Conservation (phyloP, 2,113 vertebrate species). For the Lagenorhynchus albirostris region DNA sequence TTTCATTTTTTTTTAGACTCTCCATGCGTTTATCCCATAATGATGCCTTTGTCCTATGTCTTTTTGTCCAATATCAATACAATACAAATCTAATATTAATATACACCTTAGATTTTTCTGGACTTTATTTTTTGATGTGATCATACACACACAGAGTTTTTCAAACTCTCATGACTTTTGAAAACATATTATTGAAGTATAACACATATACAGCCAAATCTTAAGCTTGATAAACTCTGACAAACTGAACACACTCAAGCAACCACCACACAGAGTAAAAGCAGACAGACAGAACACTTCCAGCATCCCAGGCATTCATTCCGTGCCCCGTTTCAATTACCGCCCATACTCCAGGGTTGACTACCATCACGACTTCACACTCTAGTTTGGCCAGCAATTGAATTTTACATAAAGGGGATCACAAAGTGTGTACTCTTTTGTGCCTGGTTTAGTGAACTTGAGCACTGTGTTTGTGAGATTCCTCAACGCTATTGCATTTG, state of each 20-base stretch:
- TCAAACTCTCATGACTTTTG: background rate
- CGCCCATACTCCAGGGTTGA: background rate
- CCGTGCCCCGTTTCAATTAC: accelerated
- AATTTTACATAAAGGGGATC: background rate
- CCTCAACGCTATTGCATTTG: background rate
- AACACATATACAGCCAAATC: background rate
- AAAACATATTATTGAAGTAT: background rate
- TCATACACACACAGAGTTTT: background rate
- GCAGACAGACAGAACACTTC: background rate
- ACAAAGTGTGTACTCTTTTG: background rate
- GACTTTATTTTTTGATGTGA: background rate
- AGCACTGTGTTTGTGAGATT: no score
- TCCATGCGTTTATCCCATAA: background rate
- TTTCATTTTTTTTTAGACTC: background rate
- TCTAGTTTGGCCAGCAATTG: background rate
- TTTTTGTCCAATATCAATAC: background rate
- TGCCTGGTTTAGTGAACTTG: background rate
- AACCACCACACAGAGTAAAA: background rate
- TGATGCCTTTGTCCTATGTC: background rate
- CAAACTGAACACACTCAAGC: background rate
- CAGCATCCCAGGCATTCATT: accelerated
- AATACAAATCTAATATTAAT: background rate
- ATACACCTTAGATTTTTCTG: background rate
- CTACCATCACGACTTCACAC: background rate
- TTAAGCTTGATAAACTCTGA: background rate